These are phyloP conservation scores for Hippocampus comes DNA, from an alignment of 2,113 vertebrate genomes.

Conservation along the genomic window DNA sequence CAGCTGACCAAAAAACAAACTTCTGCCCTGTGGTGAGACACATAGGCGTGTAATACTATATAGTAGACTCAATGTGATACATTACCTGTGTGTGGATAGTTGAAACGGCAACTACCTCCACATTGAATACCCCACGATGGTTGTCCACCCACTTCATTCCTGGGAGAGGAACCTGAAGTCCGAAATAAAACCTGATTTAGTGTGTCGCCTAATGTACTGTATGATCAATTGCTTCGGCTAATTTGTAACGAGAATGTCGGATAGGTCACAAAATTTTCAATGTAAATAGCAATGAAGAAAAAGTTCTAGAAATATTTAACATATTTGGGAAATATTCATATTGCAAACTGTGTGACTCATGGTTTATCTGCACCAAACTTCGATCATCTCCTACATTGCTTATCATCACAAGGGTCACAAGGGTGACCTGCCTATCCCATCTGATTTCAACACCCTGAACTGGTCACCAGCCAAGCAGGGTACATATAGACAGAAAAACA, in stretches of 20 bases:
- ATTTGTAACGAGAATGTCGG: neutral
- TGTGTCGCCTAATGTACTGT: neutral
- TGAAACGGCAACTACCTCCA: conserved; percentile 90
- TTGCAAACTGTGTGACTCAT: no score
- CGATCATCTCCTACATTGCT: no score
- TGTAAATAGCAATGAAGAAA: neutral
- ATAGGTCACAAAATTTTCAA: neutral
- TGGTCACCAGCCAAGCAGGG: no score
- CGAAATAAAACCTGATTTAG: conserved; percentile 5
- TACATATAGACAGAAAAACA: neutral
- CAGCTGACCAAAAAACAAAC: conserved; percentile 54
- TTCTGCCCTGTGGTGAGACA: conserved; percentile 22
- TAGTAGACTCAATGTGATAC: neutral
- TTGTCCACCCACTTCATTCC: conserved; percentile 99
- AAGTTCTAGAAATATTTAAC: no score
- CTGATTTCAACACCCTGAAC: no score
- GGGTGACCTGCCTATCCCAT: no score
- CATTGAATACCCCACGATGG: conserved; percentile 96
- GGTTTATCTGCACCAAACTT: no score
- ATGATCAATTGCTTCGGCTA: neutral
- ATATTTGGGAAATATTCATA: no score
- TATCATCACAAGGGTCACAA: no score
- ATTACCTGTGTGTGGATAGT: conserved; percentile 92
- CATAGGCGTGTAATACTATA: no score
- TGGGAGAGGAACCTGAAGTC: conserved; percentile 88